Evolutionary conservation across 2,888 invertebrate genomes (phyloP).

Genomic region (Rhamphomyia laevipes): DNA sequence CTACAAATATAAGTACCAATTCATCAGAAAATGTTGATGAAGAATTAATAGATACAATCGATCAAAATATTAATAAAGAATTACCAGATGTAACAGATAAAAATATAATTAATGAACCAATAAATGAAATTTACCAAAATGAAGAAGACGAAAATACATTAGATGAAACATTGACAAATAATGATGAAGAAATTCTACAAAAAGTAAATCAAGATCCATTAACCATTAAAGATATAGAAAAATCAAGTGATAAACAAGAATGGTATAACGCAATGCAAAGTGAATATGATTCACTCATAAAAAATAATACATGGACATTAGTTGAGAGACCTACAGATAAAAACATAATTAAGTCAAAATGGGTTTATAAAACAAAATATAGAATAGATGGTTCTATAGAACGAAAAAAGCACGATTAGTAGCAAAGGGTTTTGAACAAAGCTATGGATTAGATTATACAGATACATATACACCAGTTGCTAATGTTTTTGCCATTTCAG

Average conservation of each 20-base stretch:
- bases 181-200: too few relatives aligned
- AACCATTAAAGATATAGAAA: conserved; percentile 1
- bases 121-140: too few relatives aligned
- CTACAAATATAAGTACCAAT: too few relatives aligned
- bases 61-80: too few relatives aligned
- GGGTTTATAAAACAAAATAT: conserved; percentile 9
- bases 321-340: conserved; percentile 2
- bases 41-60: too few relatives aligned
- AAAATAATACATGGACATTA: conserved; percentile 4
- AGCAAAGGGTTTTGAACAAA: conserved; percentile 4
- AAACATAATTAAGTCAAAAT: conserved; percentile 7
- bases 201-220: too few relatives aligned
- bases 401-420: conserved; percentile 4
- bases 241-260: background rate
- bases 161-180: too few relatives aligned
- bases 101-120: too few relatives aligned
- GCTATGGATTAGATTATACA: conserved; percentile 4
- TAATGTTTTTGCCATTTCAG: conserved; percentile 5
- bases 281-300: conserved; percentile 6
- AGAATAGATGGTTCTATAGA: conserved; percentile 2
- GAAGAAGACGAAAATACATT: too few relatives aligned
- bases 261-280: conserved; percentile 5
- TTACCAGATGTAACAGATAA: too few relatives aligned
- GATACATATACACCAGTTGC: conserved; percentile 7
- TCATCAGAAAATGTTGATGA: too few relatives aligned